Percentiles rank a stretch among this genome's conserved stretches.
phyloP scores from a whole-genome alignment of 2,113 vertebrate species.

The Eclectus roratus region DNA sequence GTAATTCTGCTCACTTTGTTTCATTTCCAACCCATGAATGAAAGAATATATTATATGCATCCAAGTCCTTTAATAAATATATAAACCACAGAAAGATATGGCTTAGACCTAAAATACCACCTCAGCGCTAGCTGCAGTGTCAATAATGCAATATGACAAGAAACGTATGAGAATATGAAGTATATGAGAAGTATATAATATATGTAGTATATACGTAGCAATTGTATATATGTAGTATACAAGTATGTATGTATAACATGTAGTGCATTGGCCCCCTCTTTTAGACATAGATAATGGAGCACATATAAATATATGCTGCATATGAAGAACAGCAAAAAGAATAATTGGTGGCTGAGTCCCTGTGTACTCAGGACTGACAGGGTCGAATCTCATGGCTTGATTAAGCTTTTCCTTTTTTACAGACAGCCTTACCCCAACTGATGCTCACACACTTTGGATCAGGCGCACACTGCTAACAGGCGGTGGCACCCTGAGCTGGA shows the following conservation, averaged over 20 bases:
- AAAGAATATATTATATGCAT: background rate
- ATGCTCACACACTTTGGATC: fast-evolving
- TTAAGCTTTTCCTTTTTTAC: background rate
- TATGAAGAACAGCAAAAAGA: background rate
- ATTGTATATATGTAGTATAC: background rate
- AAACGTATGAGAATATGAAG: background rate
- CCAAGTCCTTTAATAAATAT: conserved; percentile 2
- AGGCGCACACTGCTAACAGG: background rate
- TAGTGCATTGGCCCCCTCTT: background rate
- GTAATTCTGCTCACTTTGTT: conserved; percentile 25
- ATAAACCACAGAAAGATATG: background rate
- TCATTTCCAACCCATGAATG: background rate
- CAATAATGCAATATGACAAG: background rate
- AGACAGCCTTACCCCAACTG: background rate
- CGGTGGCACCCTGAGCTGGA: background rate
- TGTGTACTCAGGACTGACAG: background rate
- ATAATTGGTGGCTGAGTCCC: background rate
- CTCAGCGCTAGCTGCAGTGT: background rate
- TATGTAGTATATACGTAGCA: background rate
- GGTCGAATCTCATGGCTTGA: background rate
- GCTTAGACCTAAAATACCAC: background rate
- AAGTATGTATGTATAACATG: background rate
- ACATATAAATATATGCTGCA: background rate
- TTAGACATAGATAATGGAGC: background rate
- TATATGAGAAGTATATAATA: background rate